Evolutionary conservation across 2,888 invertebrate genomes (phyloP), one percentile per base, ranked within the genome.

Genomic region (Cephalotes varians): DNA sequence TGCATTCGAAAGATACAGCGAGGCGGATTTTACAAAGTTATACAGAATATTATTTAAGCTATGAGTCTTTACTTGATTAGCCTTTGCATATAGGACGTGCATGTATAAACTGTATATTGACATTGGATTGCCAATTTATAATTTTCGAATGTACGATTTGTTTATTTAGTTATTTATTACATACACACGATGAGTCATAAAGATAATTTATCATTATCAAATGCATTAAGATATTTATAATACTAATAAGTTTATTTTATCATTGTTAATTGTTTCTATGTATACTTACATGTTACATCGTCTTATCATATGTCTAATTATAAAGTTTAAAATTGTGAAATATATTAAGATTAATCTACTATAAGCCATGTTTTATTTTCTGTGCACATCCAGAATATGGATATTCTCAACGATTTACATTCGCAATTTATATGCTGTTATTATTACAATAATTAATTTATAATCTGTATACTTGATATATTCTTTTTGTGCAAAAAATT

Each of bases 221-320:
- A 87, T 80, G 81, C 60, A 85, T 85, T 85, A 81, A 86, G 74
- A 85, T 90, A 90, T 90, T 88, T 88, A 88, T 83, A 86, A 87
- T 88, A 86, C 86, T 89, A 91, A 89, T 92, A 90, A 90, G 81
- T 86, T 85, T 92, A 92, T 87, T 91, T 89, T 92, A 91, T 86
- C 86, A 90, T 92, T 92, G 90, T 79, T 92, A 90, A 91, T 91
- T 93, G 90, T 93, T 93, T 93, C 90, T 93, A 90, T 84, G 89
- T 90, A 87, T 91, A 90, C 77, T 69, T 56, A 79, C 90, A 88
- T 91, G 89, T 93, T 92, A 92, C 82, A 88, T 88, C 87, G 89
- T 93, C 90, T 93, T 91, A 91, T 89, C 91, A 88, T 92, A 92
- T 93, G 91, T 93, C 91, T 88, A 91, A 92, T 92, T 91, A n/a